These are phyloP conservation scores for Probosciger aterrimus DNA, from an alignment of 2,113 vertebrate genomes.

Conservation along the genomic window DNA sequence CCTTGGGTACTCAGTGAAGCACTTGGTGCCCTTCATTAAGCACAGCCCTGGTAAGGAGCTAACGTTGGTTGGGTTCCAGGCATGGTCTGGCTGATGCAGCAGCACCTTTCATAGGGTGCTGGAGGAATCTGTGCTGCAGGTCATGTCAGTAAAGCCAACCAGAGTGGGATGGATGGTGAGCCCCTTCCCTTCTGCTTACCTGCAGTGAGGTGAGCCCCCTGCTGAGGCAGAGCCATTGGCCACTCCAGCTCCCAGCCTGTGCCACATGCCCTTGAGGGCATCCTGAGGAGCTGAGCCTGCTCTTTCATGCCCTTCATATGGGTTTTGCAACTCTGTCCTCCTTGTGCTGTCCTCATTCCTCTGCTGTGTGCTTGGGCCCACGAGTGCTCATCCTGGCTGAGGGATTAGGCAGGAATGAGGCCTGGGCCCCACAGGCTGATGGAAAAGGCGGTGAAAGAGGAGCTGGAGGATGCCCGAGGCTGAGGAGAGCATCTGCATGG, in stretches of 20 bases:
- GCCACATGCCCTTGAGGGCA: neutral
- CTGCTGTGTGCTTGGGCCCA: neutral
- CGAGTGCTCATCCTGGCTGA: neutral
- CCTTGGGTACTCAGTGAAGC: neutral
- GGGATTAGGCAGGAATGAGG: neutral
- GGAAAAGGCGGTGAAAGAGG: neutral
- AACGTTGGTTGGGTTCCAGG: fast-evolving
- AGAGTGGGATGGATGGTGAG: neutral
- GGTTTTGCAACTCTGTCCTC: neutral
- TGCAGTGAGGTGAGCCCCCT: neutral
- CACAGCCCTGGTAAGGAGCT: neutral
- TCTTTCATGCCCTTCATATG: neutral
- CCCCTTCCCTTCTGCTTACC: neutral
- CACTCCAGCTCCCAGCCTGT: neutral
- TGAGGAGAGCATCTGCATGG: neutral
- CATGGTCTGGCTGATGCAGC: neutral
- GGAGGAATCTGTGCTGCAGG: neutral
- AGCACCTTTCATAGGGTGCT: neutral
- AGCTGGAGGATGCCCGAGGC: neutral
- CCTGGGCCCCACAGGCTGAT: neutral
- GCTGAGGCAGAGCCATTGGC: neutral
- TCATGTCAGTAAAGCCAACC: neutral
- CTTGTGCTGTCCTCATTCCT: neutral
- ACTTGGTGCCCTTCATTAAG: neutral
- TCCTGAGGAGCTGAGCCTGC: neutral